Base-by-base conservation (phyloP, 2,888 invertebrate genomes). In the Erebia aethiops region DNA sequence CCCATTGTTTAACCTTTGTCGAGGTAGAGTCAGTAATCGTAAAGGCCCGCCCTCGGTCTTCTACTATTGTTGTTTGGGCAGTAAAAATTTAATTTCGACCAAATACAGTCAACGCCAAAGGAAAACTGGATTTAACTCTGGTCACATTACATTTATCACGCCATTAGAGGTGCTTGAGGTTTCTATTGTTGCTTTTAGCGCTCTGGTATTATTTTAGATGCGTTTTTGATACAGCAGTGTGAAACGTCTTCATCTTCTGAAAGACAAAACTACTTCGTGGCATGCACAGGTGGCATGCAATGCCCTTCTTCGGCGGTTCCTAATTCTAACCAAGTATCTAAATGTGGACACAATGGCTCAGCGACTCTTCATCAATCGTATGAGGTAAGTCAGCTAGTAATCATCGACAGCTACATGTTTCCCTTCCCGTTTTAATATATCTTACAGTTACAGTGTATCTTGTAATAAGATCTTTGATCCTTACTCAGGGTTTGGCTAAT, bases 1-100 rank as follows among this genome's bases (percentile, higher is more conserved):
- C 79, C 86, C 77, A 88, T 91, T 91, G 91, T 92, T 82, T 86
- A 84, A 80, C 85, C 77, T 85, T 89, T 88, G 90, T 90, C 84
- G 80, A 70, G 79, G 74, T 75, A 72, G 76, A 78, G 77, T 80
- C 80, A 76, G 82, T 86, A 81, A 86, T 89, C 91, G 86, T 91
- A 91, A 92, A 92, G 89, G 88, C 85, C 86, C 85, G 82, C 86
- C 86, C 83, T 71, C 60, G 71, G 65, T 61, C 21, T 79, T 77
- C 76, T 75, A 76, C 66, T 71, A 70, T 78, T 74, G 74, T 76
- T 58, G 60, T 73, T 67, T 66, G 57, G 71, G 70, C 67, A 66
- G 71, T 76, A 76, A 76, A 75, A 69, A 69, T 66, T 69, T 72
- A 69, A 73, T 73, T 73, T 61, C 46, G 35, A 61, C 61, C 16